Percentiles rank a stretch among this genome's conserved stretches.
These are phyloP conservation scores for Eilema caniola DNA, from an alignment of 2,888 invertebrate species.

Conservation along the genomic window DNA sequence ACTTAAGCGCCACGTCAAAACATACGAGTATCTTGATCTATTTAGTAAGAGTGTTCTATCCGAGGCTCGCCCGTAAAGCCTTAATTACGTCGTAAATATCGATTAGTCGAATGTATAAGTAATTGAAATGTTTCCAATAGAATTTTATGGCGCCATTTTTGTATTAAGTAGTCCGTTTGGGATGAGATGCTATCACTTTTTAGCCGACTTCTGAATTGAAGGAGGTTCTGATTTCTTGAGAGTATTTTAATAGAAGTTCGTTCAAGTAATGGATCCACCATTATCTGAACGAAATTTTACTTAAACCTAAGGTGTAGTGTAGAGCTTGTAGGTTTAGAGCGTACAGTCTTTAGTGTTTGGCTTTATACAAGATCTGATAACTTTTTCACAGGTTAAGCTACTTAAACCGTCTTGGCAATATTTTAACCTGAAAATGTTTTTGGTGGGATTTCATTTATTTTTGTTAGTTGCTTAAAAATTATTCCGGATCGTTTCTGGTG, in stretches of 20 bases:
- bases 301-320: too few relatives aligned
- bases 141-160: conserved; percentile 21
- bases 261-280: too few relatives aligned
- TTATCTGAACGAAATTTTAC: too few relatives aligned
- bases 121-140: conserved; percentile 44
- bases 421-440: too few relatives aligned
- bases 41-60: conserved; percentile 46
- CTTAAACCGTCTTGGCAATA: too few relatives aligned
- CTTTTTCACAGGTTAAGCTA: too few relatives aligned
- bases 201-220: background rate
- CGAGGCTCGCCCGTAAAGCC: conserved; percentile 43
- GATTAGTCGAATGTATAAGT: conserved; percentile 56
- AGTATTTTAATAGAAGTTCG: background rate
- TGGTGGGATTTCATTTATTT: too few relatives aligned
- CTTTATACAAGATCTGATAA: too few relatives aligned
- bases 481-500: too few relatives aligned
- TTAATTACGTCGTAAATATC: conserved; percentile 59
- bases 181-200: conserved; percentile 4
- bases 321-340: too few relatives aligned
- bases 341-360: too few relatives aligned
- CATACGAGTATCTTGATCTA: conserved; percentile 43
- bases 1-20: conserved; percentile 47
- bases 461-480: too few relatives aligned
- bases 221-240: background rate
- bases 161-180: background rate